These are phyloP conservation scores for Myotis vivesi DNA, from an alignment of 2,797 vertebrate genomes.

Conservation along the genomic window DNA sequence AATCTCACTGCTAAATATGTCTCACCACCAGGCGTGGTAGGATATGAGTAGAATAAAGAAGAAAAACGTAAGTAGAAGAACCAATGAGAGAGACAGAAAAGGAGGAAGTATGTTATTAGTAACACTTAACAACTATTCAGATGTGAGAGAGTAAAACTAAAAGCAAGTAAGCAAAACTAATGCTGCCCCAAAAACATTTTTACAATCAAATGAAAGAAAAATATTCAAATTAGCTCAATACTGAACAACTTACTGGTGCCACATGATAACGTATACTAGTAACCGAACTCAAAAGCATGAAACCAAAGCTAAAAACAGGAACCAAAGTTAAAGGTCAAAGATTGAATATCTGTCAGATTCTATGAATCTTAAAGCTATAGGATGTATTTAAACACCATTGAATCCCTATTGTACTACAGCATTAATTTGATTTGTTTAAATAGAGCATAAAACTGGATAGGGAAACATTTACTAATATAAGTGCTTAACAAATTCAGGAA, in stretches of 20 bases:
- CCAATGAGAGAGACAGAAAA: not conserved
- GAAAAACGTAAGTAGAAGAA: not conserved
- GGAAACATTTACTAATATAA: not conserved
- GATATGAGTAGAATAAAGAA: not conserved
- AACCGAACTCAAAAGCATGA: not conserved
- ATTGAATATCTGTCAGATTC: not conserved
- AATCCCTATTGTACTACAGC: not conserved
- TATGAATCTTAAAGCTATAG: not conserved
- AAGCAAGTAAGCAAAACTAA: not conserved
- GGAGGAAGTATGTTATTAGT: not conserved
- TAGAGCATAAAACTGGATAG: not conserved
- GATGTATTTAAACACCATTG: not conserved
- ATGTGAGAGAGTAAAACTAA: not conserved
- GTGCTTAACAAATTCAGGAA: constrained; percentile 11
- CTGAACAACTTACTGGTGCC: not conserved
- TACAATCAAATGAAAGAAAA: not conserved
- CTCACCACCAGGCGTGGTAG: not conserved
- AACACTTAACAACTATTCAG: not conserved
- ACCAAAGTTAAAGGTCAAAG: not conserved
- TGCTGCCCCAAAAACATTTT: not conserved
- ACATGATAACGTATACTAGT: not conserved
- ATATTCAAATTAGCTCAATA: not conserved
- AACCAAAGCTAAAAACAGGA: not conserved
- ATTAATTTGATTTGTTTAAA: not conserved
- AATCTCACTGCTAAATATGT: not conserved